Percentiles rank a stretch among this genome's conserved stretches.
phyloP scores from a whole-genome alignment of 2,797 vertebrate species.

The Girardinus metallicus region DNA sequence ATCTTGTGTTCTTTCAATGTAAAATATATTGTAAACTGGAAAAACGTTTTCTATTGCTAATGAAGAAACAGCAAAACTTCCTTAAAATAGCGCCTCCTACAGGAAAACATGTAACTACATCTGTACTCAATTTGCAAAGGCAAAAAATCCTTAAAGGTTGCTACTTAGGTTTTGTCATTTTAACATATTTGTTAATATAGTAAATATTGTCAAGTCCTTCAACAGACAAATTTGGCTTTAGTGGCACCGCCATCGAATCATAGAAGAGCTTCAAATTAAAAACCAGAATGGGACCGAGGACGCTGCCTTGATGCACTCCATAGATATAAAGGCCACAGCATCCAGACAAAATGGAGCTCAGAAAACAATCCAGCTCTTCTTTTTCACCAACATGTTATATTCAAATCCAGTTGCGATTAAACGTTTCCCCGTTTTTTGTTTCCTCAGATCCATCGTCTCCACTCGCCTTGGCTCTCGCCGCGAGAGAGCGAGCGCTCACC shows the following conservation, averaged over 20 bases:
- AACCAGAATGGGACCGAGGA: background rate
- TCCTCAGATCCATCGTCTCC: constrained; percentile 91
- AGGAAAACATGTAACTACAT: background rate
- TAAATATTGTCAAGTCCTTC: background rate
- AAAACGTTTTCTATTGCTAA: background rate
- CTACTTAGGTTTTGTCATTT: background rate
- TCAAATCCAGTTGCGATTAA: background rate
- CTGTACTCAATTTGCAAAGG: background rate
- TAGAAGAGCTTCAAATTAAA: background rate
- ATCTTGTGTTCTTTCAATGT: background rate
- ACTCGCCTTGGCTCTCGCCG: constrained; percentile 95
- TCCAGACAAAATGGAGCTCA: background rate
- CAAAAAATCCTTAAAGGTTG: background rate
- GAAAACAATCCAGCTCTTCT: background rate
- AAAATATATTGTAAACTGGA: background rate
- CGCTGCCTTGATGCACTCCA: background rate
- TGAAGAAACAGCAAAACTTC: background rate
- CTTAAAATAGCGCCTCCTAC: background rate
- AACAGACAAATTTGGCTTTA: background rate
- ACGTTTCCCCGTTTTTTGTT: background rate
- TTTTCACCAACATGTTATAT: background rate
- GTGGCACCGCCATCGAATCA: background rate
- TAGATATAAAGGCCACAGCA: background rate
- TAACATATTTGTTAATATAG: background rate
- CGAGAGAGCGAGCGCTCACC: constrained; percentile 93